Evolutionary conservation across 2,888 invertebrate genomes (phyloP).

Genomic region (Pyrochroa serraticornis): DNA sequence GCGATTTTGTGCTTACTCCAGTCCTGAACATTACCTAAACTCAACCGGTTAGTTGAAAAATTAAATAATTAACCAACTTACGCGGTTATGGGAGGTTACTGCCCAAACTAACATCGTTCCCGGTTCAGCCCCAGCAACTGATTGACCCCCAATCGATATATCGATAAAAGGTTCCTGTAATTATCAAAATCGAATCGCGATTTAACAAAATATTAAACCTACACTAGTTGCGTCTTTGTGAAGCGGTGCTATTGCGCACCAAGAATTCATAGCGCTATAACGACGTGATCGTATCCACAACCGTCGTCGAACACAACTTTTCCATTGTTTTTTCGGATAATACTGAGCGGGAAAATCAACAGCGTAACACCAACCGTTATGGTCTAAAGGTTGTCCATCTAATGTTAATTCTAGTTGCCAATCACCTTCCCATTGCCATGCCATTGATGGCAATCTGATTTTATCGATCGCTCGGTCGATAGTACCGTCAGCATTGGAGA

Average conservation of each 20-base stretch:
- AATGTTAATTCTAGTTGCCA: slow-evolving; percentile 87
- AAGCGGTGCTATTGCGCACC: slow-evolving; percentile 89
- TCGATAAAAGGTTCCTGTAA: slow-evolving; percentile 89
- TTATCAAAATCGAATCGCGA: slow-evolving; percentile 6
- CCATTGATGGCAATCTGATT: slow-evolving; percentile 88
- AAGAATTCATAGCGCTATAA: slow-evolving; percentile 88
- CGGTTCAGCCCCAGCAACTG: slow-evolving; percentile 76
- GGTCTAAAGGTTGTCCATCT: slow-evolving; percentile 85
- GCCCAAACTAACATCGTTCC: slow-evolving; percentile 89
- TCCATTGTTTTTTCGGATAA: slow-evolving; percentile 82
- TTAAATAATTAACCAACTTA: slow-evolving; percentile 42
- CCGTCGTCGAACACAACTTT: slow-evolving; percentile 85
- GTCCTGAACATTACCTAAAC: slow-evolving; percentile 82
- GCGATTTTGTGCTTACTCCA: slow-evolving; percentile 79
- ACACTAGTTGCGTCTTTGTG: slow-evolving; percentile 86
- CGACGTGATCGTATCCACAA: slow-evolving; percentile 89
- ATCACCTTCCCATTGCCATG: slow-evolving; percentile 96
- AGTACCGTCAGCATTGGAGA: slow-evolving; percentile 84
- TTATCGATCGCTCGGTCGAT: slow-evolving; percentile 78
- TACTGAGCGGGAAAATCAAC: slow-evolving; percentile 88
- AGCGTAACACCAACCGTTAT: slow-evolving; percentile 94
- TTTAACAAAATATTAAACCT: slow-evolving; percentile 27
- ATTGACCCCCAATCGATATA: slow-evolving; percentile 84
- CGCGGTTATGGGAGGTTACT: slow-evolving; percentile 88
- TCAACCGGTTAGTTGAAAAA: not conserved